These are phyloP conservation scores for Cheirogaleus medius DNA, from an alignment of 2,113 vertebrate species.

Conservation along the genomic window DNA sequence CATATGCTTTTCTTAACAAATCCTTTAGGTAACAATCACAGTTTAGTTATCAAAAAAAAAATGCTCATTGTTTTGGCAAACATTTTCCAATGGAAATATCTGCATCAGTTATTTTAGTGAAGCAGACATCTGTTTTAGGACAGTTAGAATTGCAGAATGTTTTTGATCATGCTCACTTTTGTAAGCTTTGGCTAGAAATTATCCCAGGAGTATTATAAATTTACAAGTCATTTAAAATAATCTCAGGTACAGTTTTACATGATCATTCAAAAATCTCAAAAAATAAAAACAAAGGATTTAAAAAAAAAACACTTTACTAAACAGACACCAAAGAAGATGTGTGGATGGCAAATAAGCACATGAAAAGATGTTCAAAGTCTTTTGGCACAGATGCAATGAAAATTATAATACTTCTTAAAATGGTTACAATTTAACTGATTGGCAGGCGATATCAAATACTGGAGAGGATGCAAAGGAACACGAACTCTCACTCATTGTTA, in stretches of 20 bases:
- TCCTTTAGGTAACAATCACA: background rate
- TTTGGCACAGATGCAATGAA: background rate
- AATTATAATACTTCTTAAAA: background rate
- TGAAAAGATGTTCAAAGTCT: background rate
- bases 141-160: background rate
- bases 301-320: background rate
- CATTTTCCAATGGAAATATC: background rate
- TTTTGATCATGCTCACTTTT: background rate
- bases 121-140: conserved; percentile 2
- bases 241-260: background rate
- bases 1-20: background rate
- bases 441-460: background rate
- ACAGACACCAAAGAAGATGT: background rate
- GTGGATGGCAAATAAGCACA: background rate
- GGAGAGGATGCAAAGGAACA: background rate
- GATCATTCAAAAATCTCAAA: background rate
- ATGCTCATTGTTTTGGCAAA: background rate
- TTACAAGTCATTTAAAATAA: background rate
- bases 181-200: background rate
- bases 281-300: background rate
- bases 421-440: background rate
- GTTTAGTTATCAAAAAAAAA: background rate
- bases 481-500: background rate
- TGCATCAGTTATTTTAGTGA: background rate
- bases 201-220: background rate